Evolutionary conservation across 37 sponge, comb jelly and placozoan genomes (phyloP).

Genomic region (Ephydatia muelleri): DNA sequence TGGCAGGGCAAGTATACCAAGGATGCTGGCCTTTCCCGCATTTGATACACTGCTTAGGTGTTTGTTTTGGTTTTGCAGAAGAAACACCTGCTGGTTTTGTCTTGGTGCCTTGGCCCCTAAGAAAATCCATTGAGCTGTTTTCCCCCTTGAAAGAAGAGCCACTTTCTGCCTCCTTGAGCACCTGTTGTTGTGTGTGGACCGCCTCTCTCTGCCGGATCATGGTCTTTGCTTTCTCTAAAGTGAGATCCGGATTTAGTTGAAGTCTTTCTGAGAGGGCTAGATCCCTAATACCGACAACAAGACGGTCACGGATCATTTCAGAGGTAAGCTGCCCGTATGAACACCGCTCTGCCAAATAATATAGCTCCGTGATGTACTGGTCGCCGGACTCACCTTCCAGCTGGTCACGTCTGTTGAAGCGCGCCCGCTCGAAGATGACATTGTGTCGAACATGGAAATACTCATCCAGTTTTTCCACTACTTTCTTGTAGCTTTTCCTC

Average conservation of each 20-base stretch:
- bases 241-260: slow-evolving; percentile 28
- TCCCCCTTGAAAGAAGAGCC: too few species aligned
- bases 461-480: slow-evolving; percentile 27
- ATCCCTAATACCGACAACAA: slow-evolving; percentile 30
- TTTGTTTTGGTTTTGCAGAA: too few species aligned
- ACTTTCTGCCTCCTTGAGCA: slow-evolving; percentile 7
- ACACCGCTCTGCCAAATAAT: slow-evolving; percentile 1
- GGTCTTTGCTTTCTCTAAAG: slow-evolving; percentile 34
- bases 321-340: neutral
- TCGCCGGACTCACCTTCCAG: slow-evolving; percentile 23
- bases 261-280: slow-evolving; percentile 11
- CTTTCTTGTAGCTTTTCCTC: slow-evolving; percentile 7
- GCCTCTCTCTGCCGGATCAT: slow-evolving; percentile 29
- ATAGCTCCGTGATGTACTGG: slow-evolving; percentile 20
- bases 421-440: slow-evolving; percentile 5
- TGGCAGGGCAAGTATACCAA: slow-evolving; percentile 29
- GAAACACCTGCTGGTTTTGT: too few species aligned
- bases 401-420: slow-evolving; percentile 11
- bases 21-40: slow-evolving; percentile 18
- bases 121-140: too few species aligned
- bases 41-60: neutral
- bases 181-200: slow-evolving; percentile 13
- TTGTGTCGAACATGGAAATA: slow-evolving; percentile 11
- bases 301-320: slow-evolving; percentile 27
- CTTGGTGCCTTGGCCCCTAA: too few species aligned